These are phyloP conservation scores for Acholoe squamosa DNA, from an alignment of 2,888 invertebrate genomes.

Conservation along the genomic window DNA sequence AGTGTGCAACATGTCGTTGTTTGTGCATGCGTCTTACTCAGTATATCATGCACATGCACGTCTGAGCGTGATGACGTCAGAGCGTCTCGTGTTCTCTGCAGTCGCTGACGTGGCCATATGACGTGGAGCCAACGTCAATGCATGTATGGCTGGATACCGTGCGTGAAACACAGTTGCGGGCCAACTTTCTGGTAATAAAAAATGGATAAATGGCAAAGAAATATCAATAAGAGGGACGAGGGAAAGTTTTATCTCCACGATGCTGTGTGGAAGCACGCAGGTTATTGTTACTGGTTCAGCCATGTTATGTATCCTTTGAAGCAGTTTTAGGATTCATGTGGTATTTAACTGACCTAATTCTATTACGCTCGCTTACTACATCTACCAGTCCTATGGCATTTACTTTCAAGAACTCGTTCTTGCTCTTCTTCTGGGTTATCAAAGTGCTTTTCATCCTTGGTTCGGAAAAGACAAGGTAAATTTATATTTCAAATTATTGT, in stretches of 20 bases:
- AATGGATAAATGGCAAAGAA: neutral
- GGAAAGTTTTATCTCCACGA: neutral
- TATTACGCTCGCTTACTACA: too few relatives aligned
- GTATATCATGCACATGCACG: neutral
- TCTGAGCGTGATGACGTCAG: slow-evolving; percentile 3
- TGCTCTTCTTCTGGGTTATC: too few relatives aligned
- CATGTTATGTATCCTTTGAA: neutral
- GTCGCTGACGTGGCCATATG: neutral
- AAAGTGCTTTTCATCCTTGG: too few relatives aligned
- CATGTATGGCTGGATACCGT: neutral
- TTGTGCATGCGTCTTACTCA: neutral
- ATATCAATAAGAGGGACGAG: neutral
- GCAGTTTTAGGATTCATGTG: too few relatives aligned
- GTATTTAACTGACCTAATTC: too few relatives aligned
- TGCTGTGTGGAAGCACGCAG: neutral
- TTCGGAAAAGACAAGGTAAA: too few relatives aligned
- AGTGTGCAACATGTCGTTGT: neutral
- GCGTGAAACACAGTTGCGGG: neutral
- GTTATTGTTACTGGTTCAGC: neutral
- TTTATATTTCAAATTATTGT: too few relatives aligned
- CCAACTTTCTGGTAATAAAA: neutral
- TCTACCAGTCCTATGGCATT: too few relatives aligned
- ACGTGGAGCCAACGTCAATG: neutral
- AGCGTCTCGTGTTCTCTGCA: neutral
- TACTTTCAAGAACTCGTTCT: too few relatives aligned